Evolutionary conservation across 1,140 invertebrate genomes (phyloP).

Genomic region (Centruroides vittatus): DNA sequence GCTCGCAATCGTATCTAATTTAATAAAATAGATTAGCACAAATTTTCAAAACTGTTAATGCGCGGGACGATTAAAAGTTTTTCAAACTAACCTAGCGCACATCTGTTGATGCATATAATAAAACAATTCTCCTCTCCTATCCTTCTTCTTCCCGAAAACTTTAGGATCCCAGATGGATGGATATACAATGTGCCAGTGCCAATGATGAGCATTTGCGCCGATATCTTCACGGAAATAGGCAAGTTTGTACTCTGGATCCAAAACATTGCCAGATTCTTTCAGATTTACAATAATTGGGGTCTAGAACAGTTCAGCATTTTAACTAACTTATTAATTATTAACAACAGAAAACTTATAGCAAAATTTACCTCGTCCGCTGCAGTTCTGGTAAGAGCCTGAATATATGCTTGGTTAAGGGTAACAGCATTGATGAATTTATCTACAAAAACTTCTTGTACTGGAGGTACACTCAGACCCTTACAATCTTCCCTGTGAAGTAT

Average conservation of each 20-base stretch:
- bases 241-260: conserved; percentile 33
- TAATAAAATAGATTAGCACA: not conserved
- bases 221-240: conserved; percentile 53
- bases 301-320: not conserved
- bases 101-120: conserved; percentile 59
- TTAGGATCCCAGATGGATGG: conserved; percentile 33
- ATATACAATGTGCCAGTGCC: conserved; percentile 33
- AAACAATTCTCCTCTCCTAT: conserved; percentile 55
- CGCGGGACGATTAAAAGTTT: too few species aligned
- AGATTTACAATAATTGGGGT: conserved; percentile 4
- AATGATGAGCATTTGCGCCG: conserved; percentile 51
- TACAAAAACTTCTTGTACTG: conserved; percentile 12
- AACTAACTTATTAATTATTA: too few species aligned
- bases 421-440: conserved; percentile 10
- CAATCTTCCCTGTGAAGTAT: conserved; percentile 12
- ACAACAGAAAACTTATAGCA: too few species aligned
- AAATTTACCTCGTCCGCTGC: conserved; percentile 2
- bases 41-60: too few species aligned
- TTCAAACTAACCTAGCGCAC: conserved; percentile 33
- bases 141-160: conserved; percentile 34
- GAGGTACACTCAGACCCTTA: conserved; percentile 6
- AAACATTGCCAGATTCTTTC: conserved; percentile 8
- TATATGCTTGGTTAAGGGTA: conserved; percentile 9
- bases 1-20: conserved; percentile 9
- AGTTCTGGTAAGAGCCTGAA: not conserved